Evolutionary conservation across 2,888 invertebrate species (phyloP).

Genomic region (Clepsis dumicolana): DNA sequence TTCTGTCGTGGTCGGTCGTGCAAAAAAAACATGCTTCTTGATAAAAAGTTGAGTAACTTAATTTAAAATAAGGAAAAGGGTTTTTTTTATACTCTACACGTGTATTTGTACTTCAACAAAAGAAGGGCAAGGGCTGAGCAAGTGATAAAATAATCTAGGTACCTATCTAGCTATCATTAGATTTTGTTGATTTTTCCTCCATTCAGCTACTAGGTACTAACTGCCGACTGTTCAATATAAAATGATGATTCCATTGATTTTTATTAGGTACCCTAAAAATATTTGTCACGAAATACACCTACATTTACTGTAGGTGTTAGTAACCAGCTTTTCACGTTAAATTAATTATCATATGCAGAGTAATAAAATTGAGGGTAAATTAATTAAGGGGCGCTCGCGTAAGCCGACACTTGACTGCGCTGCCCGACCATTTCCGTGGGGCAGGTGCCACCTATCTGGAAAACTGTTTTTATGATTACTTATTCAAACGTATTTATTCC

Average conservation of each 20-base stretch:
- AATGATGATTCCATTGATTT: background rate
- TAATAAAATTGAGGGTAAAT: constrained; percentile 42
- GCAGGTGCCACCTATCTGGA: constrained; percentile 28
- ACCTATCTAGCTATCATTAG: too few species aligned
- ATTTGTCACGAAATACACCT: background rate
- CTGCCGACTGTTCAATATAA: background rate
- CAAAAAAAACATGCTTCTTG: constrained; percentile 34
- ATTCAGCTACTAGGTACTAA: background rate
- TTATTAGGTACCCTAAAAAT: background rate
- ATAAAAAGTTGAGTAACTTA: constrained; percentile 21
- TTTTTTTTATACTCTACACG: too few species aligned
- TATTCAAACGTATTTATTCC: background rate
- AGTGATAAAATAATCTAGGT: too few species aligned
- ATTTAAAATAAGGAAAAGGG: constrained; percentile 19
- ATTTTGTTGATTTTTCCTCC: too few species aligned
- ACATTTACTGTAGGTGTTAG: constrained; percentile 11
- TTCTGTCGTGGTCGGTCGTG: constrained; percentile 43
- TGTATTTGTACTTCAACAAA: background rate
- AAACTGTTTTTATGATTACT: background rate
- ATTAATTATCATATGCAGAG: constrained; percentile 31
- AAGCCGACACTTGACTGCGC: constrained; percentile 68
- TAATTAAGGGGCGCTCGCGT: constrained; percentile 47
- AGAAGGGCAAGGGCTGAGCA: background rate
- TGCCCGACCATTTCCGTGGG: constrained; percentile 50
- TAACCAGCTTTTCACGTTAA: constrained; percentile 28